These are phyloP conservation scores for Hofmannophila pseudospretella DNA, from an alignment of 2,888 invertebrate species.

Conservation along the genomic window DNA sequence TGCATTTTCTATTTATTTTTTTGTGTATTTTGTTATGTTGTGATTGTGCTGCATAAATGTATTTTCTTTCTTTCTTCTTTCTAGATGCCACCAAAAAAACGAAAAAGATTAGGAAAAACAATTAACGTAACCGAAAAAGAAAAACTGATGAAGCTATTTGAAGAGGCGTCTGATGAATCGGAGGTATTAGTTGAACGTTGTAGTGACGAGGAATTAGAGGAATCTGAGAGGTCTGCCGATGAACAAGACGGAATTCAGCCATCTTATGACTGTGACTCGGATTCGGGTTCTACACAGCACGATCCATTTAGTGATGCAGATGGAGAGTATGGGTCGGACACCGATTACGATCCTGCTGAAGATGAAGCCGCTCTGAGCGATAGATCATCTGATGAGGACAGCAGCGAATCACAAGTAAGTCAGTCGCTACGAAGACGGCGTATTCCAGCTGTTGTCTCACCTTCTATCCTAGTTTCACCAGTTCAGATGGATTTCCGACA, in stretches of 20 bases:
- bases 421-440: too few species aligned
- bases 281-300: background rate
- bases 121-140: background rate
- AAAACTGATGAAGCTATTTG: background rate
- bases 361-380: background rate
- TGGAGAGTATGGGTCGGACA: conserved; percentile 1
- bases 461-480: background rate
- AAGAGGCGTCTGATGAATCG: background rate
- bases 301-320: background rate
- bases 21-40: too few species aligned
- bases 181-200: background rate
- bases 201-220: background rate
- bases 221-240: conserved; percentile 1
- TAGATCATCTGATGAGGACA: background rate
- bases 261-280: background rate
- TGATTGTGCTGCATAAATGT: too few species aligned
- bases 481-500: too few species aligned
- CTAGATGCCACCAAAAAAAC: background rate
- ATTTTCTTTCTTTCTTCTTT: too few species aligned
- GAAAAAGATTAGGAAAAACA: background rate
- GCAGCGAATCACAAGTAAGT: background rate
- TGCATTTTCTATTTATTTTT: too few species aligned
- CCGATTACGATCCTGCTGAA: background rate
- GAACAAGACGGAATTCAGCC: too few species aligned
- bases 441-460: too few species aligned